Evolutionary conservation across 2,113 vertebrate species (phyloP).

Genomic region (Mesembrinibis cayennensis): DNA sequence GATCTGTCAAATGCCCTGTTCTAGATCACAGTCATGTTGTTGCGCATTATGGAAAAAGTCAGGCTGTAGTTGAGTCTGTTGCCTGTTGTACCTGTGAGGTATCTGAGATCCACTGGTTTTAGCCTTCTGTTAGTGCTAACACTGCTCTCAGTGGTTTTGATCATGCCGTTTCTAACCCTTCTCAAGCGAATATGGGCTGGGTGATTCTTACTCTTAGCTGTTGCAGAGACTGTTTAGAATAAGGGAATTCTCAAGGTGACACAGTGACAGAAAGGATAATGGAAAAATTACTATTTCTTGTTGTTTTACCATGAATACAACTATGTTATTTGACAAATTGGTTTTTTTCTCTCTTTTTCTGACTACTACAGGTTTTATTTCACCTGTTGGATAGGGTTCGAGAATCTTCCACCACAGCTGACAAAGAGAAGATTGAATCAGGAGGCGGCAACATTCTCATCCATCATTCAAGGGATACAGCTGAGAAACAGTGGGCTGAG

Average conservation of each 20-base stretch:
- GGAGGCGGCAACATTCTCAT: constrained; percentile 99
- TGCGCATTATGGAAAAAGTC: neutral
- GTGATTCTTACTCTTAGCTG: neutral
- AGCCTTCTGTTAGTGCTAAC: neutral
- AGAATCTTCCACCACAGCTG: constrained; percentile 94
- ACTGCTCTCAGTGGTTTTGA: neutral
- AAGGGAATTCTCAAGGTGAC: neutral
- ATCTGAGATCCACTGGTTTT: neutral
- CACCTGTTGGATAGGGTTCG: constrained; percentile 91
- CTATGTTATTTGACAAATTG: neutral
- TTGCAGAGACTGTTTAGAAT: neutral
- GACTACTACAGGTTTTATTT: constrained; percentile 87
- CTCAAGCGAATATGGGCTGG: neutral
- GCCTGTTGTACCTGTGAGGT: neutral
- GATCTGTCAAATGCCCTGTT: neutral
- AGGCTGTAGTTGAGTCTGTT: neutral
- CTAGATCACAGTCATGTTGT: neutral
- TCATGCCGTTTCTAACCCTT: neutral
- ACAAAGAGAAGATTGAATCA: constrained; percentile 99
- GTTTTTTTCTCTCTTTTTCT: neutral
- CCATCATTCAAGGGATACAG: constrained; percentile 97
- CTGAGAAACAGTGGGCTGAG: constrained; percentile 99
- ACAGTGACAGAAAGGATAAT: neutral
- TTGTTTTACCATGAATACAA: neutral
- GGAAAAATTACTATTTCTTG: neutral